A percentile compares a stretch with the other conserved stretches of the same genome.
These are phyloP conservation scores for Pampusana beccarii DNA, from an alignment of 2,113 vertebrate genomes.

Conservation along the genomic window DNA sequence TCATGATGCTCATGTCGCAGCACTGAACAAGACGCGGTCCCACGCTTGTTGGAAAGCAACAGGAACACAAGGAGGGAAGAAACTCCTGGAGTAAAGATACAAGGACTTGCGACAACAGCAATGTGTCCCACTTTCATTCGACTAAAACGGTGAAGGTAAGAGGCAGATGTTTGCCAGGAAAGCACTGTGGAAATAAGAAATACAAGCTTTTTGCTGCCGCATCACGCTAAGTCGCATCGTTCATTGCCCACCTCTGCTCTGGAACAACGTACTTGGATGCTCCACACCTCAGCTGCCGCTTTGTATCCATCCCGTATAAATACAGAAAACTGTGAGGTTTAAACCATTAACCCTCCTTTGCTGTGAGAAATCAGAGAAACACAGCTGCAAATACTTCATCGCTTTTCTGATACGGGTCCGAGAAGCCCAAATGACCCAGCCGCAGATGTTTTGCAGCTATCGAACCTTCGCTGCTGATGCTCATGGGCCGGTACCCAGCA, in stretches of 20 bases:
- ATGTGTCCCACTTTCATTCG: background rate
- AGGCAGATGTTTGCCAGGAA: background rate
- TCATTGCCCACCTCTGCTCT: background rate
- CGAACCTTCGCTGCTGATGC: background rate
- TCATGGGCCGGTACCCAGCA: background rate
- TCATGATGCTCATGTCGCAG: background rate
- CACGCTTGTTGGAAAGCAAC: background rate
- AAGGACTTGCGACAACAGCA: background rate
- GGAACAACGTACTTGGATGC: background rate
- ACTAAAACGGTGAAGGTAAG: background rate
- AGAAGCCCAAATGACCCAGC: conserved; percentile 17
- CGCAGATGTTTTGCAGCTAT: background rate
- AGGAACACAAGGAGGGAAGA: background rate
- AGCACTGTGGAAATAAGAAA: background rate
- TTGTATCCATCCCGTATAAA: background rate
- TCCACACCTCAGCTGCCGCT: background rate
- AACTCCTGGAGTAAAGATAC: background rate
- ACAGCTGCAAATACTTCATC: background rate
- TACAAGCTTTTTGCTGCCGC: background rate
- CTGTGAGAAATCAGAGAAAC: background rate
- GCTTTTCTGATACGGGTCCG: conserved; percentile 29
- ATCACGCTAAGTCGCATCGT: rapidly evolving
- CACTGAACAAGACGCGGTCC: background rate
- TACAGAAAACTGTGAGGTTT: background rate
- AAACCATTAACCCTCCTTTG: background rate